phyloP scores from a whole-genome alignment of 1,140 invertebrate species.

The Lanistes nyassanus region DNA sequence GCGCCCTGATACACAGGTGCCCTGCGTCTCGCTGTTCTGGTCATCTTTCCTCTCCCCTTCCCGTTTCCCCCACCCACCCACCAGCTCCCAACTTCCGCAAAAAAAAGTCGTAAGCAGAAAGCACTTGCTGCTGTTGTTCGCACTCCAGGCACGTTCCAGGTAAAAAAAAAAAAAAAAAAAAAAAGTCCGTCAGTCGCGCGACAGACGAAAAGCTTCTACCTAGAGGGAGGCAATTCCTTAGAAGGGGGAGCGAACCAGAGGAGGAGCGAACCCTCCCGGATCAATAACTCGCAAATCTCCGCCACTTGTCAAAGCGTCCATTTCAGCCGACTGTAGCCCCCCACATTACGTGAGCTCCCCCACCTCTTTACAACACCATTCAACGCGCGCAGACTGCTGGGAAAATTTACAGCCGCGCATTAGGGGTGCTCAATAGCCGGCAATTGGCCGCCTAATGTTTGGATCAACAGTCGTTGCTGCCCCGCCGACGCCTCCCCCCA shows the following conservation, averaged over 20 bases:
- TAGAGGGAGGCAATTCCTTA: conserved; percentile 1
- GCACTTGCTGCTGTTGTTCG: too few species aligned
- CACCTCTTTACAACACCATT: conserved; percentile 19
- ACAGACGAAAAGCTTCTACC: background rate
- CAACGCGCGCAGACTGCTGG: conserved; percentile 10
- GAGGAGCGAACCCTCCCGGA: background rate
- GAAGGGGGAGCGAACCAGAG: background rate
- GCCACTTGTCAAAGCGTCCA: conserved; percentile 14
- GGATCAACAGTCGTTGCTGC: background rate
- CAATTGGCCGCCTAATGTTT: conserved; percentile 1
- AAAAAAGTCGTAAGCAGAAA: too few species aligned
- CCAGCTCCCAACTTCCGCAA: too few species aligned
- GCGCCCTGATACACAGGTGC: too few species aligned
- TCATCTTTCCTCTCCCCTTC: too few species aligned
- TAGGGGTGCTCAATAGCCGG: conserved; percentile 14
- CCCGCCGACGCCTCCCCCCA: background rate
- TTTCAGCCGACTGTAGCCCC: background rate
- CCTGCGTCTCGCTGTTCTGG: too few species aligned
- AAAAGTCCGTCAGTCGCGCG: background rate
- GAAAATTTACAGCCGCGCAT: conserved; percentile 27
- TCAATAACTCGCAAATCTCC: conserved; percentile 16
- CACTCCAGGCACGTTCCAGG: too few species aligned
- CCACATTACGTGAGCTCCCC: conserved; percentile 16
- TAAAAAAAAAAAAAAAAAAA: too few species aligned
- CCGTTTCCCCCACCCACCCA: too few species aligned